phyloP scores from a whole-genome alignment of 1,140 invertebrate genomes.

The Bombus soroeensis region DNA sequence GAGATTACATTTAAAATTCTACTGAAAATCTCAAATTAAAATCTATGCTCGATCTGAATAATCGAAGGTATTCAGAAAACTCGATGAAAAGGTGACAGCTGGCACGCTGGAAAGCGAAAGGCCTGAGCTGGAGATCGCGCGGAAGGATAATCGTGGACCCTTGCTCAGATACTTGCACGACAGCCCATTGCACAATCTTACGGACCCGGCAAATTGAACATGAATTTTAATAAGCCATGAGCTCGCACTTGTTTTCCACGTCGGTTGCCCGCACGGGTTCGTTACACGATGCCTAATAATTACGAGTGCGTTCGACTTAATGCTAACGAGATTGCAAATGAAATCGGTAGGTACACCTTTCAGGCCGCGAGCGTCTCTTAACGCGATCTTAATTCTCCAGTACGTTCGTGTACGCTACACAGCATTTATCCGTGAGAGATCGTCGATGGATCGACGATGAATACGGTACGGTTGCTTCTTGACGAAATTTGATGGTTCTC shows the following conservation, averaged over 20 bases:
- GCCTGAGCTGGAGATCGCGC: conserved; percentile 52
- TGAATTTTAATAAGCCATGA: conserved; percentile 60
- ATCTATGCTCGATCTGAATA: neutral
- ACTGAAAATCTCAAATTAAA: neutral
- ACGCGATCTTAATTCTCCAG: conserved; percentile 20
- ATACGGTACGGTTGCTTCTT: neutral
- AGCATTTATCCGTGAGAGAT: conserved; percentile 19
- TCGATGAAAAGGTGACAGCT: neutral
- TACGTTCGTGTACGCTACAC: neutral
- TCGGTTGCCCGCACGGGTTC: neutral
- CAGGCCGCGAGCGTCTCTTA: neutral
- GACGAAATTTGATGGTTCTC: neutral
- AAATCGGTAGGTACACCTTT: conserved; percentile 2
- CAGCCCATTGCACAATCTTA: conserved; percentile 53
- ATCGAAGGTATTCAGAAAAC: neutral
- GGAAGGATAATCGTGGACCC: conserved; percentile 55
- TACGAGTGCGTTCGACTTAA: conserved; percentile 33
- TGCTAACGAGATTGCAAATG: conserved; percentile 46
- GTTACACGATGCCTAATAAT: conserved; percentile 44
- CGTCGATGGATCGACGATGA: conserved; percentile 12
- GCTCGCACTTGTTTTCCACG: conserved; percentile 26
- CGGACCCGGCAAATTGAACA: conserved; percentile 54
- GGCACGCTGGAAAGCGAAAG: conserved; percentile 59
- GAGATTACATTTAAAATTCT: neutral
- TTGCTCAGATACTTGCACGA: conserved; percentile 40